These are phyloP conservation scores for Pipra filicauda DNA, from an alignment of 2,113 vertebrate species.

Conservation along the genomic window DNA sequence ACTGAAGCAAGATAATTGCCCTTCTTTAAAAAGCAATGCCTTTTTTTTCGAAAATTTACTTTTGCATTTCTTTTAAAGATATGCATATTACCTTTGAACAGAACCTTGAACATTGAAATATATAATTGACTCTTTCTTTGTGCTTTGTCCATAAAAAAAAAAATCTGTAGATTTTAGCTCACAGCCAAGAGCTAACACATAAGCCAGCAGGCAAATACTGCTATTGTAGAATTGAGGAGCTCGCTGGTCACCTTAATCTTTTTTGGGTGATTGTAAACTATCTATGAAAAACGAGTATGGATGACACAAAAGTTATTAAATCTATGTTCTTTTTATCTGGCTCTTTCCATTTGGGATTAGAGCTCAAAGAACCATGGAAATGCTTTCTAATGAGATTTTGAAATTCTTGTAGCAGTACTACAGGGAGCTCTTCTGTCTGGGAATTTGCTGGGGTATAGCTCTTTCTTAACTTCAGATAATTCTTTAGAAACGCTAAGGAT, in stretches of 20 bases:
- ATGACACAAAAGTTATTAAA: not conserved
- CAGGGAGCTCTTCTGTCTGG: not conserved
- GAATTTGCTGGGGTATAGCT: not conserved
- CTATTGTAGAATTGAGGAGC: not conserved
- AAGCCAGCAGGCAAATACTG: not conserved
- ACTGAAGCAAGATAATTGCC: not conserved
- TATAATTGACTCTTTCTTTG: not conserved
- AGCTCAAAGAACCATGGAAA: not conserved
- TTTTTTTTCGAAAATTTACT: not conserved
- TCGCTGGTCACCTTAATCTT: not conserved
- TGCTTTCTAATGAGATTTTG: slow-evolving; percentile 12
- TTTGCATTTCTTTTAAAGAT: not conserved
- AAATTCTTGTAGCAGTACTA: not conserved
- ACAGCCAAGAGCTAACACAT: not conserved
- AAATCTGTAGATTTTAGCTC: not conserved
- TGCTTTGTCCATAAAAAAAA: not conserved
- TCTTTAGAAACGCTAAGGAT: not conserved
- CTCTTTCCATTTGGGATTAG: not conserved
- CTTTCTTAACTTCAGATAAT: not conserved
- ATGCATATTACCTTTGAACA: not conserved
- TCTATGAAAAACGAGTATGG: not conserved
- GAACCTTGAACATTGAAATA: not conserved
- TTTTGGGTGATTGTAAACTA: not conserved
- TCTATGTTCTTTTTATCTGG: not conserved
- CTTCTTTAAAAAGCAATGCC: not conserved